phyloP scores from a whole-genome alignment of 2,113 vertebrate species.

The Cyprinodon tularosa region DNA sequence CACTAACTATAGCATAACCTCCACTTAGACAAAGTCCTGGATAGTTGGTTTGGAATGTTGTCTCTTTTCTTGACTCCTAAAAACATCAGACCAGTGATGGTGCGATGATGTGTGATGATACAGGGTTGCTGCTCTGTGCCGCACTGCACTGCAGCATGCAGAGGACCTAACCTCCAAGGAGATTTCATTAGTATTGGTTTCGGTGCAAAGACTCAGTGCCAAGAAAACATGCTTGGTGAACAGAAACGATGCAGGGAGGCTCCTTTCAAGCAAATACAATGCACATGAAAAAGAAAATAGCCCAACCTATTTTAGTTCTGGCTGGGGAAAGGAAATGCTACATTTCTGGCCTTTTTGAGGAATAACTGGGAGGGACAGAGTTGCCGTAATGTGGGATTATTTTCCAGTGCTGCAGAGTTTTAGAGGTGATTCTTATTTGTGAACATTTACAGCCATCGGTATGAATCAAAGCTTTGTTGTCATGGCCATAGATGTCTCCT shows the following conservation, averaged over 20 bases:
- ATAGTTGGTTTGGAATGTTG: not conserved
- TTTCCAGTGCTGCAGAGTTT: not conserved
- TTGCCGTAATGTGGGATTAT: not conserved
- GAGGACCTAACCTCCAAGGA: conserved; percentile 13
- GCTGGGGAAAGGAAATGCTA: not conserved
- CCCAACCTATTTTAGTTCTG: not conserved
- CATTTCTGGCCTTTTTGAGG: not conserved
- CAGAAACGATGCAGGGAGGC: conserved; percentile 30
- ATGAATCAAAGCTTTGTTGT: conserved; percentile 24
- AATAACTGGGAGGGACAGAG: not conserved
- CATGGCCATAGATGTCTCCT: conserved; percentile 5
- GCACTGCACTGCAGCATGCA: conserved; percentile 51
- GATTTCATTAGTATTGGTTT: conserved; percentile 47
- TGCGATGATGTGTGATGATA: not conserved
- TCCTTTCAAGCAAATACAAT: conserved; percentile 17
- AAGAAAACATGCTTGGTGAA: conserved; percentile 19
- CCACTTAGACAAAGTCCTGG: not conserved
- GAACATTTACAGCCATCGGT: not conserved
- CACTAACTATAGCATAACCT: not conserved
- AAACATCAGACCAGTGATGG: not conserved
- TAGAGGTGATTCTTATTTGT: not conserved
- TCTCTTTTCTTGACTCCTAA: not conserved
- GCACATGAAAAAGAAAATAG: not conserved
- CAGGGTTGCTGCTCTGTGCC: conserved; percentile 20
- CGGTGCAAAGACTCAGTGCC: conserved; percentile 17